Base-by-base conservation (phyloP, 2,113 vertebrate species). In the Gallinago jamesoni region DNA sequence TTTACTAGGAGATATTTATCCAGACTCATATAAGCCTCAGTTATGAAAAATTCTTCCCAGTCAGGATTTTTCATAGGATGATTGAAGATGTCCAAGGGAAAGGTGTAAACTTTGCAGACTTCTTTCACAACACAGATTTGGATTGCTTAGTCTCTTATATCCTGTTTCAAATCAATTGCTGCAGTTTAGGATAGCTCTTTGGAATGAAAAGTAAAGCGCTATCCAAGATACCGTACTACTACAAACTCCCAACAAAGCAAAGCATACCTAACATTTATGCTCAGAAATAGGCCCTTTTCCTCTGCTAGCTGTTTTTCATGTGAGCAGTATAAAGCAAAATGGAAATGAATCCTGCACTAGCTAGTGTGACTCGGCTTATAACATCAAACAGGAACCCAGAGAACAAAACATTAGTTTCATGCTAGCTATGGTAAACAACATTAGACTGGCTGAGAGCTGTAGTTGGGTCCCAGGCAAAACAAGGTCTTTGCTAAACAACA, bases 361-460 rank as follows among this genome's bases (percentile, higher is more conserved):
- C 92, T 91, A 41, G 80, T 80, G 76, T 93, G 97, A 87, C 79
- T 96, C 1, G 47, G 80, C 91, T 95, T 94, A 95, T 90, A 95
- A 94, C 91, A 93, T 95, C 93, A 93, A 96, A 92, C 79, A 68
- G 80, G 73, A 95, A 87, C n/a, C 69, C 92, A 45, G 87, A 94
- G 90, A 94, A 91, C 84, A 96, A 96, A 95, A 92, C 87, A 80
- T 83, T 85, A 74, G 95, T 95, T 97, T 95, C 82, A 79, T 91
- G 77, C 89, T 92, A 89, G 94, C 79, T 92, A 86, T 89, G 87
- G 92, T 92, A 97, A 96, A 97, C 95, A 96, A 94, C 89, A 77
- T 95, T 82, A 87, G 80, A 84, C 80, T 95, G 87, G 73, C 79
- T 82, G 89, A 94, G 76, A 94, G 70, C 84, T 91, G 78, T 69